Base-by-base conservation (phyloP, 2,888 invertebrate species). In the Sialis lutaria region DNA sequence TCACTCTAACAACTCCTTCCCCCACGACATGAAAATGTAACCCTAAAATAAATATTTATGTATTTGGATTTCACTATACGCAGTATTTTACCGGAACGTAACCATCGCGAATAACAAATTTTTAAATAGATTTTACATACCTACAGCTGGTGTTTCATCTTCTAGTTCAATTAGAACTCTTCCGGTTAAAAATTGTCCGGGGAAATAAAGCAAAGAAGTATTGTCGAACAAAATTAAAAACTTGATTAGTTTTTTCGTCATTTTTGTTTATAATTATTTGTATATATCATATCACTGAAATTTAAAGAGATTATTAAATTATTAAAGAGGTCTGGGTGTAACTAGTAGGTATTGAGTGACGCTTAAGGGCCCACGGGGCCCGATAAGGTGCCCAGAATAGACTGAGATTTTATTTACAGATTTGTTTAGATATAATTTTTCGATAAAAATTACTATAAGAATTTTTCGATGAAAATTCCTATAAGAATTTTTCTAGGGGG, bases 161-260 rank as follows among this genome's bases (percentile, higher is more conserved):
- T 92, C 91, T 52, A 92, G 69, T 63, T 93, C 92, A 62, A 93
- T 82, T 47, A 93, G 75, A 48, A 93, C 91, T 60, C 90, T 77
- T 39, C 92, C 92, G 47, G 89, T 89, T 53, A 92, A 70, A 66
- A 92, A 92, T 65, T 91, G 90, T 6, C 92, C 92, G 50, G 92
- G 92, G 63, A 92, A 92, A 66, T 92, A 93, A 50, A 93, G 67
- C 53, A 93, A 68, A 57, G 89, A 91, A 42, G 90, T 88, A 63
- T 92, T 92, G 68, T 93, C 92, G 67, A 93, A 90, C 53, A 92
- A 76, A 58, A 93, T 91, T 51, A 92, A 73, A 67, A 93, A 93
- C 69, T 92, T 92, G 53, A 89, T 74, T 56, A 93, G 70, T 69
- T 92, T 92, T 57, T 87, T 75, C 55, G 88, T 83, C 87, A 88